Conservation (phyloP, 2,113 vertebrate species). For the Pyxicephalus adspersus region DNA sequence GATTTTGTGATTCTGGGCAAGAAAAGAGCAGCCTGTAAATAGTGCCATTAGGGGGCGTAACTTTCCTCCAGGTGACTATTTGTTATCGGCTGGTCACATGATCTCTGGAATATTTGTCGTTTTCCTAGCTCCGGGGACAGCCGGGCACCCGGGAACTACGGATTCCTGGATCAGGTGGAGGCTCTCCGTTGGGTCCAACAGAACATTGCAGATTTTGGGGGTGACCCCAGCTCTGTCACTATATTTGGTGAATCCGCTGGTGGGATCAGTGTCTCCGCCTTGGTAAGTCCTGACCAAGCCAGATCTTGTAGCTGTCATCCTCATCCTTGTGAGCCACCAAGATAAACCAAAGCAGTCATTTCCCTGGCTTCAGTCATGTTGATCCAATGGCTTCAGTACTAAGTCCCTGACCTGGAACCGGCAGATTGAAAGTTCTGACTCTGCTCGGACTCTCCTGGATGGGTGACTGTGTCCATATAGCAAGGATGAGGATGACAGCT, state of each 20-base stretch:
- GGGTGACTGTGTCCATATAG: too few relatives aligned
- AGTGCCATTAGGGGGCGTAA: too few relatives aligned
- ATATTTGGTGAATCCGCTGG: conserved; percentile 88
- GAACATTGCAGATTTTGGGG: conserved; percentile 86
- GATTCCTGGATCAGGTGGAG: conserved; percentile 84
- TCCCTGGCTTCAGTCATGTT: background rate
- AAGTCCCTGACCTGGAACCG: background rate
- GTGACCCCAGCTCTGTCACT: conserved; percentile 81
- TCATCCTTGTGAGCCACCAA: background rate
- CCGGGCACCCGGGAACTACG: conserved; percentile 82
- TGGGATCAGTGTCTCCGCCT: conserved; percentile 78
- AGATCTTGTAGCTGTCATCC: background rate
- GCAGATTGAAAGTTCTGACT: too few relatives aligned
- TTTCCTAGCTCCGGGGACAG: conserved; percentile 77
- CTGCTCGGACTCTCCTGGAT: too few relatives aligned
- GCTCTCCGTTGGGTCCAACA: conserved; percentile 85
- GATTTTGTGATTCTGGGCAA: background rate
- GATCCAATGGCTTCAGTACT: background rate
- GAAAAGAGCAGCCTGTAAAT: background rate
- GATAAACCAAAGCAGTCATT: background rate
- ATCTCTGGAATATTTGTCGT: background rate
- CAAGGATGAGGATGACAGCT: too few relatives aligned
- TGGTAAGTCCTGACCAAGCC: background rate
- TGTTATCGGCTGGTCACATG: background rate
- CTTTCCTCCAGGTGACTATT: background rate